phyloP scores from a whole-genome alignment of 2,113 vertebrate species.

The Siniperca chuatsi region DNA sequence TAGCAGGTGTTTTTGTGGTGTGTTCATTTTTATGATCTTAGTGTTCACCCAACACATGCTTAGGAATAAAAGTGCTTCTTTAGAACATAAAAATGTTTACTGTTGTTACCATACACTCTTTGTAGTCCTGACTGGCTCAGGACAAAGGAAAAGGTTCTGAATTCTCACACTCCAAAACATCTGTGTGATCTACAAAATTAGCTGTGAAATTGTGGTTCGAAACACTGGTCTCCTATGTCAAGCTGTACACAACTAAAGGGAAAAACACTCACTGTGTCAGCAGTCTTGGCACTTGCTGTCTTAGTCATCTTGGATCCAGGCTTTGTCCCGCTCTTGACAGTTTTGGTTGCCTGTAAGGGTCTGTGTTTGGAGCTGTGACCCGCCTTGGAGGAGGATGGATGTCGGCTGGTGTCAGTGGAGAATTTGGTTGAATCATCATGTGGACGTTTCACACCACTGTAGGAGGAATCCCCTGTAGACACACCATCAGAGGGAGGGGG shows the following conservation, averaged over 20 bases:
- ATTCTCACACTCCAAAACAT: neutral
- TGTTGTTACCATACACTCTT: neutral
- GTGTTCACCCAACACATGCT: neutral
- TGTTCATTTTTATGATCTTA: neutral
- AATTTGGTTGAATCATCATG: constrained; percentile 10
- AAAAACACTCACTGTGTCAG: constrained; percentile 28
- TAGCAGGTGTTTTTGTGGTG: neutral
- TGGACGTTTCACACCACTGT: constrained; percentile 48
- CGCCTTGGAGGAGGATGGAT: neutral
- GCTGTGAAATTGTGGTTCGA: no score
- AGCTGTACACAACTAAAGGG: neutral
- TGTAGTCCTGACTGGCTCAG: neutral
- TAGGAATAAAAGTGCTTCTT: neutral
- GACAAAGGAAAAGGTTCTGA: neutral
- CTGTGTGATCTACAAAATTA: neutral
- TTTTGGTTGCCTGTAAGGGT: constrained; percentile 22
- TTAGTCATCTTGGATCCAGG: constrained; percentile 39
- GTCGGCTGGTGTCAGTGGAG: neutral
- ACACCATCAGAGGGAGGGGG: neutral
- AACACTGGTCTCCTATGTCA: neutral
- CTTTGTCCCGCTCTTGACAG: constrained; percentile 40
- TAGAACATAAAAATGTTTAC: neutral
- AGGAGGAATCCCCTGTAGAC: constrained; percentile 25
- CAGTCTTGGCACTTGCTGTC: constrained; percentile 2
- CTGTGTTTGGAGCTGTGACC: constrained; percentile 40